These are phyloP conservation scores for Tiliacea citrago DNA, from an alignment of 2,888 invertebrate species.

Conservation along the genomic window DNA sequence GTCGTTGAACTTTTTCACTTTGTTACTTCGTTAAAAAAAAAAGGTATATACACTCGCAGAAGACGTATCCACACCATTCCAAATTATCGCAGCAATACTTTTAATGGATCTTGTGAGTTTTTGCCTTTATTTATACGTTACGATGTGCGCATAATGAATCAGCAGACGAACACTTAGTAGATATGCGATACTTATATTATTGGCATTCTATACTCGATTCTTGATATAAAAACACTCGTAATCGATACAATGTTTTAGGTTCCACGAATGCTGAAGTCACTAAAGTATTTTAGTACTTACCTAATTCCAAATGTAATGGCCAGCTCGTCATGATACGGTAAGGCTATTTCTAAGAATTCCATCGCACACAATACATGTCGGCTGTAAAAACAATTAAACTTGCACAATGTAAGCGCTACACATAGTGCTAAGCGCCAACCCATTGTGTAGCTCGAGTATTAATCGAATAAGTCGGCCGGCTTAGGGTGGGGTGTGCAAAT, in stretches of 20 bases:
- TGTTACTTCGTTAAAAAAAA: slow-evolving; percentile 3
- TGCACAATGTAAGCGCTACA: slow-evolving; percentile 81
- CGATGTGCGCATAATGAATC: slow-evolving; percentile 89
- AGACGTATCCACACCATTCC: slow-evolving; percentile 75
- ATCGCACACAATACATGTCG: slow-evolving; percentile 66
- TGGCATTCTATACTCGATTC: slow-evolving; percentile 64
- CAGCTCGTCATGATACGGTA: slow-evolving; percentile 60
- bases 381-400: slow-evolving; percentile 86
- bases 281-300: slow-evolving; percentile 43
- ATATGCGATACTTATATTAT: slow-evolving; percentile 78
- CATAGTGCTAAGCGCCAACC: slow-evolving; percentile 77
- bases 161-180: slow-evolving; percentile 84
- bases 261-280: slow-evolving; percentile 28
- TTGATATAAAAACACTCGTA: slow-evolving; percentile 53
- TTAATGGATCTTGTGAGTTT: slow-evolving; percentile 90
- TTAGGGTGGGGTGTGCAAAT: slow-evolving; percentile 61
- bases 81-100: slow-evolving; percentile 85
- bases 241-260: slow-evolving; percentile 53
- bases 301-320: slow-evolving; percentile 40
- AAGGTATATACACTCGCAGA: slow-evolving; percentile 2
- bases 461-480: slow-evolving; percentile 82
- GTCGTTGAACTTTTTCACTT: background rate
- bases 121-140: slow-evolving; percentile 89
- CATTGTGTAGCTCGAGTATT: slow-evolving; percentile 82
- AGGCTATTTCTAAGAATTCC: slow-evolving; percentile 66